Percentiles rank a stretch among this genome's conserved stretches.
Conservation (phyloP, 2,113 vertebrate genomes). For the Xiphophorus hellerii region DNA sequence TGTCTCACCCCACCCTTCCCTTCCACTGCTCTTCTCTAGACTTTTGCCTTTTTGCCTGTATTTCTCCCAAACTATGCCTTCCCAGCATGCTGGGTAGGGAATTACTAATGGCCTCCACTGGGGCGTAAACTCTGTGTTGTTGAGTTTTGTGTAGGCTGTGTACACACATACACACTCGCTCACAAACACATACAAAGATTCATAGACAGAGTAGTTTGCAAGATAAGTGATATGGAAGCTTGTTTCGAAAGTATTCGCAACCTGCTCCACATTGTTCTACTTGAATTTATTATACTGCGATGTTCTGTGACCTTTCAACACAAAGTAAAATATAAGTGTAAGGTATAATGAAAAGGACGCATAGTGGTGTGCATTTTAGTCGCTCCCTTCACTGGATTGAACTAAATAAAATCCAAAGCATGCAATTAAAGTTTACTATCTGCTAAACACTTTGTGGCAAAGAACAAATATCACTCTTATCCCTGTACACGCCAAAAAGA, state of each 20-base stretch:
- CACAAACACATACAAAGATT: conserved; percentile 4
- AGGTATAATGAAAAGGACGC: neutral
- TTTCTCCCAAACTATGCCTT: conserved; percentile 53
- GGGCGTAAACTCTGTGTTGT: conserved; percentile 61
- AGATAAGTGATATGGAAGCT: neutral
- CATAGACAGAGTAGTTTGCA: conserved; percentile 36
- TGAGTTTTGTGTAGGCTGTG: conserved; percentile 26
- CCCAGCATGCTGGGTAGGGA: conserved; percentile 49
- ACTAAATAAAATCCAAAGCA: neutral
- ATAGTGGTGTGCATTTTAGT: neutral
- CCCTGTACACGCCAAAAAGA: neutral
- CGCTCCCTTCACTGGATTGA: neutral
- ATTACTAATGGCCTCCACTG: conserved; percentile 69
- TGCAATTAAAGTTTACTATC: neutral
- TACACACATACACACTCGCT: neutral
- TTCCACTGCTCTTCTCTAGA: conserved; percentile 16
- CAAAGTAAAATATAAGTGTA: neutral
- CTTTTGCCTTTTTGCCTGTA: conserved; percentile 47
- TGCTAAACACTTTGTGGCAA: too few relatives aligned
- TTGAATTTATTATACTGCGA: too few relatives aligned
- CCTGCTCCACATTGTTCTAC: too few relatives aligned
- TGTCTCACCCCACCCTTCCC: neutral
- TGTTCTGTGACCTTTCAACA: neutral
- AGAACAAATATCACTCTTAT: too few relatives aligned
- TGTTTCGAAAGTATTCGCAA: neutral